Evolutionary conservation across 1,140 invertebrate species (phyloP).

Genomic region (Aricia agestis): DNA sequence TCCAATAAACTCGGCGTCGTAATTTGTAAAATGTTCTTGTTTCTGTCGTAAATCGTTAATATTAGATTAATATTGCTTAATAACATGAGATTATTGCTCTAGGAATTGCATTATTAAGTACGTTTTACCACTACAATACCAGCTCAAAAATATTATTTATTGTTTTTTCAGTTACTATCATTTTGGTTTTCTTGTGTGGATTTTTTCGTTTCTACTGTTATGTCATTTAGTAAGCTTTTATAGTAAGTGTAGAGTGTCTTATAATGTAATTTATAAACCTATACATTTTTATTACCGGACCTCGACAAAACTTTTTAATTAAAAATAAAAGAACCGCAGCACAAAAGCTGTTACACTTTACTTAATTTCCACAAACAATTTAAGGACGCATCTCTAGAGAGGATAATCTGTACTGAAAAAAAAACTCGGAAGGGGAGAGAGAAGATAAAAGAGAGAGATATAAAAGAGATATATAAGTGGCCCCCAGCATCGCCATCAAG

Average conservation of each 20-base stretch:
- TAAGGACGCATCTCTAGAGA: conserved; percentile 37
- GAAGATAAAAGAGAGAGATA: conserved; percentile 73
- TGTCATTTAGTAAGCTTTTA: too few species aligned
- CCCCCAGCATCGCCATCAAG: conserved; percentile 70
- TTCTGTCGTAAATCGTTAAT: neutral
- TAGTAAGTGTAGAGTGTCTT: too few species aligned
- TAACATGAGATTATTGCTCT: neutral
- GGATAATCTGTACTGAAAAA: conserved; percentile 44
- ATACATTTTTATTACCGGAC: neutral
- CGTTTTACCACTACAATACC: neutral
- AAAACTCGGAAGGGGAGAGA: conserved; percentile 59
- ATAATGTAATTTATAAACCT: too few species aligned
- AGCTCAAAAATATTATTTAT: too few species aligned
- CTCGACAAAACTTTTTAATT: neutral
- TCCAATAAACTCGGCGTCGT: neutral
- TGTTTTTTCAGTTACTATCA: too few species aligned
- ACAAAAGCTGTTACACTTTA: conserved; percentile 16
- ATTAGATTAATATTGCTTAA: neutral
- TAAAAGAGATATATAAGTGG: conserved; percentile 76
- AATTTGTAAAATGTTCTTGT: neutral
- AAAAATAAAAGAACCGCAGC: conserved; percentile 12
- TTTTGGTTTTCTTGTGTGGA: too few species aligned
- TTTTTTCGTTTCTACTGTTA: too few species aligned
- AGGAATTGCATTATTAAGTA: neutral
- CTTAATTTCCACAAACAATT: conserved; percentile 41